These are phyloP conservation scores for Chrosomus eos DNA, from an alignment of 2,797 vertebrate genomes.

Conservation along the genomic window DNA sequence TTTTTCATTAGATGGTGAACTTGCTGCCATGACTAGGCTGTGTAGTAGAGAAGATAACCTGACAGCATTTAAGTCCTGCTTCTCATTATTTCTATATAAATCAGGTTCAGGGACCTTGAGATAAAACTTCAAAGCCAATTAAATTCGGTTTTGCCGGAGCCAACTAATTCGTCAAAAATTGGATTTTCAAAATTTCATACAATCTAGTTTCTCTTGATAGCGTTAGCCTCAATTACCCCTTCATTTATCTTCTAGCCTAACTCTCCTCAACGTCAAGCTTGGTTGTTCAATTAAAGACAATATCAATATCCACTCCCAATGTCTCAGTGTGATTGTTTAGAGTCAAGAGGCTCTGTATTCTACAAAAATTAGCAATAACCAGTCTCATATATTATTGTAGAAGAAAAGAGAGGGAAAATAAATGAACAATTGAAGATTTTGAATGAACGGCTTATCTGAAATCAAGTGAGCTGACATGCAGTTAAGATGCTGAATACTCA, in stretches of 20 bases:
- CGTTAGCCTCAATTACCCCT: constrained; percentile 51
- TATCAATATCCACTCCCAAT: constrained; percentile 36
- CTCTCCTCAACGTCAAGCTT: constrained; percentile 37
- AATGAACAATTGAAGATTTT: not conserved
- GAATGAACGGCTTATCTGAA: constrained; percentile 38
- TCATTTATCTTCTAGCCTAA: constrained; percentile 34
- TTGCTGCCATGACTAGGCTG: constrained; percentile 30
- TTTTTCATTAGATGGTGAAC: constrained; percentile 44
- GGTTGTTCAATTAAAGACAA: constrained; percentile 56
- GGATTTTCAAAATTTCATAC: constrained; percentile 24
- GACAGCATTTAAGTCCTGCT: constrained; percentile 47
- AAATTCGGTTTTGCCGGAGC: constrained; percentile 36
- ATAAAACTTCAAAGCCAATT: constrained; percentile 47
- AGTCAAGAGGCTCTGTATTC: constrained; percentile 30
- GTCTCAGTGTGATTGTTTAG: constrained; percentile 41
- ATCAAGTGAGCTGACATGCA: constrained; percentile 26
- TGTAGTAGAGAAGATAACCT: constrained; percentile 51
- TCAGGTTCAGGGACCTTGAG: constrained; percentile 44
- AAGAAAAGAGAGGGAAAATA: constrained; percentile 22
- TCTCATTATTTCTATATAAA: constrained; percentile 56
- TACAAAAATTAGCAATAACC: constrained; percentile 33
- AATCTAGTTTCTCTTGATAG: constrained; percentile 40
- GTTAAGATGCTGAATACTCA: constrained; percentile 41
- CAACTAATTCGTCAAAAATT: constrained; percentile 24
- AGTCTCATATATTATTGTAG: constrained; percentile 36